A percentile compares a stretch with the other conserved stretches of the same genome.
These are phyloP conservation scores for Elegia similella DNA, from an alignment of 2,888 invertebrate species.

Conservation along the genomic window DNA sequence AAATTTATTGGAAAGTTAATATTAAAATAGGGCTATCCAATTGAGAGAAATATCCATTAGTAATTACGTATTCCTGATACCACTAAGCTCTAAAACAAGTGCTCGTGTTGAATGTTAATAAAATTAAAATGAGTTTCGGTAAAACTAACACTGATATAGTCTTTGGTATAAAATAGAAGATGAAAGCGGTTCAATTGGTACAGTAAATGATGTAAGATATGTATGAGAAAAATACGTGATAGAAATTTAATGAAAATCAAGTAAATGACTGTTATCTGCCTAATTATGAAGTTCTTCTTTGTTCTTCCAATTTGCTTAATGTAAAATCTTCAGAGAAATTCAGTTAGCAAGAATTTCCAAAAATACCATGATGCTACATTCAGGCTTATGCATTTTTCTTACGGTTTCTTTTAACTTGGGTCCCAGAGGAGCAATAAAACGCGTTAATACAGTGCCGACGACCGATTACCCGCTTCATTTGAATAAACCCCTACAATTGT, in stretches of 20 bases:
- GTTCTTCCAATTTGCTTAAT: no score
- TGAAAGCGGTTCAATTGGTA: slow-evolving; percentile 14
- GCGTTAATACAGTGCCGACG: slow-evolving; percentile 51
- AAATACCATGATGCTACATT: not conserved
- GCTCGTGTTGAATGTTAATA: slow-evolving; percentile 47
- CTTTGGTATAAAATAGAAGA: slow-evolving; percentile 30
- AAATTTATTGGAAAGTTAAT: slow-evolving; percentile 36
- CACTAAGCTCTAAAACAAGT: slow-evolving; percentile 39
- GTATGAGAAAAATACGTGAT: not conserved
- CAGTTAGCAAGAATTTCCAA: no score
- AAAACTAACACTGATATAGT: slow-evolving; percentile 34
- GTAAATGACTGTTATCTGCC: no score
- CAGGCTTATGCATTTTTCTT: not conserved
- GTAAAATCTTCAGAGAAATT: no score
- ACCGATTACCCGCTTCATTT: slow-evolving; percentile 59
- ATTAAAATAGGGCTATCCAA: slow-evolving; percentile 42
- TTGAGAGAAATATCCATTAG: slow-evolving; percentile 48
- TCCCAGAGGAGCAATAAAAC: slow-evolving; percentile 30
- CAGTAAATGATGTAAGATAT: not conserved
- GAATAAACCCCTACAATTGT: slow-evolving; percentile 58
- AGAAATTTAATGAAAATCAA: no score
- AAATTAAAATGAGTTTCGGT: slow-evolving; percentile 49
- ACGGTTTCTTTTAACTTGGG: slow-evolving; percentile 30
- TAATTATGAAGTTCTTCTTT: no score
- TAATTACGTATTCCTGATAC: slow-evolving; percentile 54